Evolutionary conservation across 2,888 invertebrate genomes (phyloP).

Genomic region (Oxystoma pomonae): DNA sequence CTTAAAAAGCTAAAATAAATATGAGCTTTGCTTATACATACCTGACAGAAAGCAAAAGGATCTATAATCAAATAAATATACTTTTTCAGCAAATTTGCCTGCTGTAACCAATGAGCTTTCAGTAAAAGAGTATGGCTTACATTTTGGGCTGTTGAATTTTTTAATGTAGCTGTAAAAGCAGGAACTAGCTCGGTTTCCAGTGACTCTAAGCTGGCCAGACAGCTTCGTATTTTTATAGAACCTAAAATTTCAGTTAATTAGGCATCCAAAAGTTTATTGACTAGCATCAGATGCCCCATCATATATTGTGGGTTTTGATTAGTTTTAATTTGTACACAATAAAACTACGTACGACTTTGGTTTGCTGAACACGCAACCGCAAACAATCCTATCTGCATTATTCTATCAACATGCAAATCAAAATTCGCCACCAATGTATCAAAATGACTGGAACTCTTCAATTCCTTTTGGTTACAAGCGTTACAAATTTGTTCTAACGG

Average conservation of each 20-base stretch:
- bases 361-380: constrained; percentile 60
- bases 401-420: constrained; percentile 63
- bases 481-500: constrained; percentile 36
- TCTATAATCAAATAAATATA: constrained; percentile 64
- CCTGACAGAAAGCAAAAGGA: constrained; percentile 65
- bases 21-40: no score
- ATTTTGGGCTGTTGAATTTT: constrained; percentile 50
- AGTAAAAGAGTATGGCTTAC: constrained; percentile 53
- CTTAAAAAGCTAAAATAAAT: no score
- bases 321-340: no score
- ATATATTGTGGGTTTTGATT: no score
- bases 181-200: constrained; percentile 65
- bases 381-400: constrained; percentile 66
- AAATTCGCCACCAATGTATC: constrained; percentile 57
- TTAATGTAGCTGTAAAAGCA: constrained; percentile 49
- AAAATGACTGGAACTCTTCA: constrained; percentile 38
- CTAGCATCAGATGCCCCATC: no score
- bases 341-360: constrained; percentile 44
- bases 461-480: constrained; percentile 31
- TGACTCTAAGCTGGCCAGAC: constrained; percentile 63
- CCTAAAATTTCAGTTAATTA: constrained; percentile 49
- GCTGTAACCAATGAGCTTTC: constrained; percentile 56
- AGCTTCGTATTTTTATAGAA: constrained; percentile 57
- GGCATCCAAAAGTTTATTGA: no score
- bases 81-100: constrained; percentile 55